phyloP scores from a whole-genome alignment of 2,797 vertebrate species.

The Aldrovandia affinis region DNA sequence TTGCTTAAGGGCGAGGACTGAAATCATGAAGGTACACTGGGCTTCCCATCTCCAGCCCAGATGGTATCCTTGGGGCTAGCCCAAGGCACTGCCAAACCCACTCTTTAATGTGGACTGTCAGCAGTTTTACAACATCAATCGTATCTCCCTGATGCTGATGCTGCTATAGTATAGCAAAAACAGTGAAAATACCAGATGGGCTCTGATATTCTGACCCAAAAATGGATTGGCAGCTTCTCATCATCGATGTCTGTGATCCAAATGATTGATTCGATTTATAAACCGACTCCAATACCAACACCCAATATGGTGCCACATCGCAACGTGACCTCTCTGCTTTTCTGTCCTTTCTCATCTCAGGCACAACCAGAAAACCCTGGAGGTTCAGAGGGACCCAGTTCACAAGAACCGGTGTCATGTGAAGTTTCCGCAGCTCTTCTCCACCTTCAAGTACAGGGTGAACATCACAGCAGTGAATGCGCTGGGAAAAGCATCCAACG shows the following conservation, averaged over 20 bases:
- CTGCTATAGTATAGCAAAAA: background rate
- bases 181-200: background rate
- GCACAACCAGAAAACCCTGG: conserved; percentile 86
- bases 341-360: conserved; percentile 60
- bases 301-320: background rate
- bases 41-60: conserved; percentile 30
- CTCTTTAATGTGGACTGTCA: background rate
- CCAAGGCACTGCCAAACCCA: conserved; percentile 29
- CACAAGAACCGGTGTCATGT: conserved; percentile 96
- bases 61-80: conserved; percentile 33
- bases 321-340: background rate
- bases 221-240: background rate
- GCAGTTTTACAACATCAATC: background rate
- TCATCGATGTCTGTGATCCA: background rate
- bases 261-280: background rate
- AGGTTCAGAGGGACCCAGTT: conserved; percentile 82
- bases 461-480: conserved; percentile 89
- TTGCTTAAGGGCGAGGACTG: conserved; percentile 30
- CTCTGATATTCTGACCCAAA: background rate
- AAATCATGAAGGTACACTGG: conserved; percentile 32
- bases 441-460: conserved; percentile 88
- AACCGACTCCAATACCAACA: background rate
- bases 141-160: background rate
- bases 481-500: conserved; percentile 82
- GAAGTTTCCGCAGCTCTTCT: conserved; percentile 91